Percentiles rank a stretch among this genome's conserved stretches.
Evolutionary conservation across 2,888 invertebrate species (phyloP).

Genomic region (Acleris literana): DNA sequence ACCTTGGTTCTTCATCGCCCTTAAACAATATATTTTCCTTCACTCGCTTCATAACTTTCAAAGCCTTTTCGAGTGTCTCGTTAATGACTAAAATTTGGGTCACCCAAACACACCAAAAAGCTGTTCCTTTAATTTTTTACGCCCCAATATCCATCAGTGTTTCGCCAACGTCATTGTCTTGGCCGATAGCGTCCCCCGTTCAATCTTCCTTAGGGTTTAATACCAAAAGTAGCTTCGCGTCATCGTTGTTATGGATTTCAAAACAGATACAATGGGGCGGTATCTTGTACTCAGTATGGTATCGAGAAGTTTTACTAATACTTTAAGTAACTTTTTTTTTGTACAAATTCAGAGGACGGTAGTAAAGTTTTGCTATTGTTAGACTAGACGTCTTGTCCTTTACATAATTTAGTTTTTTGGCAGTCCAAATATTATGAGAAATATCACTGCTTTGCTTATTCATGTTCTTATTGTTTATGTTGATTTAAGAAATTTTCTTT

Average conservation of each 20-base stretch:
- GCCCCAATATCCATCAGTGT: slow-evolving; percentile 66
- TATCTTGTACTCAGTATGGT: not conserved
- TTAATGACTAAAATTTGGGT: slow-evolving; percentile 22
- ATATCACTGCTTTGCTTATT: not conserved
- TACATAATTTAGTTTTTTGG: too few species aligned
- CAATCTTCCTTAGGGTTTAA: slow-evolving; percentile 81
- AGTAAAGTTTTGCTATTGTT: too few species aligned
- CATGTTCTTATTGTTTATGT: too few species aligned
- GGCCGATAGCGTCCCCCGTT: slow-evolving; percentile 69
- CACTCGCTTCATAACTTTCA: not conserved
- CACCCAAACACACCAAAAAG: slow-evolving; percentile 27
- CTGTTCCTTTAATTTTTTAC: slow-evolving; percentile 50
- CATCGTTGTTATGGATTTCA: slow-evolving; percentile 71
- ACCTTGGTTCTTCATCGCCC: too few species aligned
- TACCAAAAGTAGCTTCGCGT: slow-evolving; percentile 78
- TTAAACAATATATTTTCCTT: not conserved
- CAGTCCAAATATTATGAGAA: not conserved
- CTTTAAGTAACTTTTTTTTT: not conserved
- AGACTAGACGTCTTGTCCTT: too few species aligned
- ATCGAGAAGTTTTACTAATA: slow-evolving; percentile 5
- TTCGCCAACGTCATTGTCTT: slow-evolving; percentile 80
- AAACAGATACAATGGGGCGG: slow-evolving; percentile 53
- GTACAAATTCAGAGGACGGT: not conserved
- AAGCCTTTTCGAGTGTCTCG: not conserved
- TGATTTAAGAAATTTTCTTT: too few species aligned